Evolutionary conservation across 2,113 vertebrate species (phyloP).

Genomic region (Cheirogaleus medius): DNA sequence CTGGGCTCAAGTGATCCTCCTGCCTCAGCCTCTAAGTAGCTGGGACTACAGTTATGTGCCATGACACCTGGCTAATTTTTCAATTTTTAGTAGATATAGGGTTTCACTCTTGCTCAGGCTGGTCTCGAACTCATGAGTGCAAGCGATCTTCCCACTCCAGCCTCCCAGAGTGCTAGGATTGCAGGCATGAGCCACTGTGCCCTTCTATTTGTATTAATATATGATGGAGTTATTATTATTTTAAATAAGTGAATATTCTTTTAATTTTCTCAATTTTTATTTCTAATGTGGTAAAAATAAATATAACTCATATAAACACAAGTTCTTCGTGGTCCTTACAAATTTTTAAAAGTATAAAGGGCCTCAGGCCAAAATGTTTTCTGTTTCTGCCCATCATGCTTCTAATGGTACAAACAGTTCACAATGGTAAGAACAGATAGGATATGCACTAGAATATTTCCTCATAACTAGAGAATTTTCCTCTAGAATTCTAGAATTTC

Average conservation of each 20-base stretch:
- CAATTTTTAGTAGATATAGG: too few relatives aligned
- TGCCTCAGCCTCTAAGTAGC: too few relatives aligned
- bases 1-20: too few relatives aligned
- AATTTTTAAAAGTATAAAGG: background rate
- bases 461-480: background rate
- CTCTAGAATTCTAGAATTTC: too few relatives aligned
- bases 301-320: background rate
- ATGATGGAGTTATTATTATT: background rate
- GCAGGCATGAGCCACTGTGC: too few relatives aligned
- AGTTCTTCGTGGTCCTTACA: background rate
- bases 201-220: background rate
- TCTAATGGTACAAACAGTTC: background rate
- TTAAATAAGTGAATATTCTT: background rate
- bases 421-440: background rate
- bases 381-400: background rate
- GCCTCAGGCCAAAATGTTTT: conserved; percentile 1
- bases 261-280: conserved; percentile 21
- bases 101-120: too few relatives aligned
- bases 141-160: too few relatives aligned
- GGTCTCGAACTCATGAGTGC: too few relatives aligned
- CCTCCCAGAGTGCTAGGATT: too few relatives aligned
- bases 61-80: too few relatives aligned
- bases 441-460: background rate
- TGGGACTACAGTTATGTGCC: too few relatives aligned
- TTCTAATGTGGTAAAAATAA: background rate